Base-by-base conservation (phyloP, 2,113 vertebrate genomes). In the Phycodurus eques region DNA sequence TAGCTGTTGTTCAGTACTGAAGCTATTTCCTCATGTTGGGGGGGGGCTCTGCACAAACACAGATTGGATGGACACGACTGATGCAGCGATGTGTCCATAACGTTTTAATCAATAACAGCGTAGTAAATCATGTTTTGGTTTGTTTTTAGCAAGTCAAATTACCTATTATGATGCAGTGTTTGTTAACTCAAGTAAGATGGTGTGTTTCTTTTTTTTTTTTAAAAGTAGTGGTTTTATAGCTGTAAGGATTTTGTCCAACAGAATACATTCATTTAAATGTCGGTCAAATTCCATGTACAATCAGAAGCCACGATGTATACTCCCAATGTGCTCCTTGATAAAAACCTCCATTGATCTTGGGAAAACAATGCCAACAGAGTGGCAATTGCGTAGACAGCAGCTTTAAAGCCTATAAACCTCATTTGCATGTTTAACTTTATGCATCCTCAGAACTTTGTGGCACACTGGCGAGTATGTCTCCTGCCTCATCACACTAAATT, bases 401-500 rank as follows among this genome's bases (percentile, higher is more conserved):
- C 85, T 88, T 78, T 88, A 78, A 85, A 90, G 71, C 60, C 73
- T 60, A 49, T 59, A 77, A 70, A 57, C 78, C 83, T 85, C 74
- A 89, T 92, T 92, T 90, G 82, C 83, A 92, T 89, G 86, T 88
- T 91, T 86, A 72, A 88, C 83, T 78, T 89, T 81, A 74, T 79
- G 73, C 83, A 72, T 85, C 76, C 85, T 81, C 76, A 2, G 68
- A 68, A 76, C 80, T 81, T 74, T 72, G 65, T 85, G 90, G 88
- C 85, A 87, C 35, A 76, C 81, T n/a, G 59, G 80, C 56, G 47
- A 88, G 87, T 90, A 88, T 88, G 87, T 88, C 87, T 88, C 75
- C 73, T 78, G 81, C 89, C 82, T 89, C 90, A 91, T 92, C 89
- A 83, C 85, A 88, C 80, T 84, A 86, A 88, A 91, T 89, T 90